phyloP scores from a whole-genome alignment of 2,113 vertebrate species.

The Corythoichthys haematopterus region DNA sequence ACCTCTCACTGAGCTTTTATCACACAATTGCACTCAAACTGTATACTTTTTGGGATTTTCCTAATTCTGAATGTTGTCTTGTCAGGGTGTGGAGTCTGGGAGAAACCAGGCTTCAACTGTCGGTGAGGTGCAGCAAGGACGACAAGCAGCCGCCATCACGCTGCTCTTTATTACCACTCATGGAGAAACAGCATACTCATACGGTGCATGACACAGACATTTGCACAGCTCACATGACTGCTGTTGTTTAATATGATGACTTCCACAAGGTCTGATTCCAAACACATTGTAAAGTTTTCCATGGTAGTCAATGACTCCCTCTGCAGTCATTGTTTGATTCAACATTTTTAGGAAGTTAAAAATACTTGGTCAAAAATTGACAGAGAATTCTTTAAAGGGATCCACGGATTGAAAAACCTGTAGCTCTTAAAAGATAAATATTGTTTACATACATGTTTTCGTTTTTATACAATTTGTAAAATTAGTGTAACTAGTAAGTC shows the following conservation, averaged over 20 bases:
- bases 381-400: not conserved
- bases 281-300: constrained; percentile 39
- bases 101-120: constrained; percentile 62
- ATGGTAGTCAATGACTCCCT: constrained; percentile 24
- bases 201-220: not conserved
- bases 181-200: constrained; percentile 41
- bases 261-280: constrained; percentile 3
- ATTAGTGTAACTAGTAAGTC: too few relatives aligned
- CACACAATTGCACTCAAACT: not conserved
- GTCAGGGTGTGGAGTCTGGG: constrained; percentile 67
- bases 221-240: not conserved
- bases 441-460: too few relatives aligned
- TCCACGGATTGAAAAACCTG: not conserved
- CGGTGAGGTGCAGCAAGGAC: constrained; percentile 50
- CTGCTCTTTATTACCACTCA: constrained; percentile 35
- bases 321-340: constrained; percentile 36
- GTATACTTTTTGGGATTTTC: not conserved
- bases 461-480: too few relatives aligned
- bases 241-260: constrained; percentile 32
- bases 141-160: constrained; percentile 32
- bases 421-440: too few relatives aligned
- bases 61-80: constrained; percentile 1
- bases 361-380: not conserved
- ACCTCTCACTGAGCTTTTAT: not conserved
- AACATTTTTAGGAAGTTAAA: constrained; percentile 43